phyloP scores from a whole-genome alignment of 2,797 vertebrate genomes.

The Micropoecilia bifurca region DNA sequence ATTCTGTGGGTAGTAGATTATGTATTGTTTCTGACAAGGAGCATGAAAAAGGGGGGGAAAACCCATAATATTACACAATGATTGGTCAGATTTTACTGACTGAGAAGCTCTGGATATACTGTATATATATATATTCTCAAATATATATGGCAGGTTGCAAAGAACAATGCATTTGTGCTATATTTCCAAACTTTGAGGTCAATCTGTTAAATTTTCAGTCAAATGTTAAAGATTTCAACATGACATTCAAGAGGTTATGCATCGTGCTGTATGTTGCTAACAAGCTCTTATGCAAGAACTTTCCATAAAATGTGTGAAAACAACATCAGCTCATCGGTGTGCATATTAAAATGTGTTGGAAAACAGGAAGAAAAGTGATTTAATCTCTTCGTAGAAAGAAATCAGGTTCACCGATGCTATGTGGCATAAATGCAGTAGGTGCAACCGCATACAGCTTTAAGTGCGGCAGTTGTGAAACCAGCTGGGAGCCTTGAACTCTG shows the following conservation, averaged over 20 bases:
- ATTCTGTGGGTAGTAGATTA: not conserved
- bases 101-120: no score
- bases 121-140: no score
- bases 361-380: conserved; percentile 17
- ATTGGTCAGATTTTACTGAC: no score
- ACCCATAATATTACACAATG: no score
- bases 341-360: conserved; percentile 20
- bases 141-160: no score
- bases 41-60: not conserved
- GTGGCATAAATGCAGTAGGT: conserved; percentile 14
- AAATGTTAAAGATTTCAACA: not conserved
- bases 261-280: not conserved
- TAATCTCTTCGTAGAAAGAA: conserved; percentile 12
- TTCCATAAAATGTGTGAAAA: conserved; percentile 13
- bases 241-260: not conserved
- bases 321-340: conserved; percentile 13
- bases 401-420: conserved; percentile 16
- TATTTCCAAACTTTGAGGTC: no score
- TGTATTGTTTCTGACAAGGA: not conserved
- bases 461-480: conserved; percentile 2
- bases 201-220: no score
- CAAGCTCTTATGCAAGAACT: conserved; percentile 6
- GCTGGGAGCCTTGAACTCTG: not conserved
- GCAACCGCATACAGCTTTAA: conserved; percentile 34
- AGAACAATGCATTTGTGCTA: no score